A percentile compares a stretch with the other conserved stretches of the same genome.
Conservation (phyloP, 2,113 vertebrate species). For the Mola mola region DNA sequence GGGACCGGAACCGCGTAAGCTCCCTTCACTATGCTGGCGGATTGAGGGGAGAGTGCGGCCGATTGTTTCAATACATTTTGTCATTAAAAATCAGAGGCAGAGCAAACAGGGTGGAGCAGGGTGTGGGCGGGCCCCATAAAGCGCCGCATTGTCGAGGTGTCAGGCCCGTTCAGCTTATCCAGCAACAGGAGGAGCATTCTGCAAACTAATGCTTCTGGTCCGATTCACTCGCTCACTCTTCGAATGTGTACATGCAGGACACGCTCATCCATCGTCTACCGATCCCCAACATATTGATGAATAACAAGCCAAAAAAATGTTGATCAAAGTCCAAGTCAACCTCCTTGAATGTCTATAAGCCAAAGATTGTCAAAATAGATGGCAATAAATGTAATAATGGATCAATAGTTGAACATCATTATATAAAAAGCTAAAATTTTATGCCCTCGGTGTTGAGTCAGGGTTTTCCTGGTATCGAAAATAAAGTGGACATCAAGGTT, state of each 20-base stretch:
- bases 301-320: too few relatives aligned
- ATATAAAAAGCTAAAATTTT: too few relatives aligned
- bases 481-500: too few relatives aligned
- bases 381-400: too few relatives aligned
- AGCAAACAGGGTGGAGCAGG: constrained; percentile 87
- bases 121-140: constrained; percentile 82
- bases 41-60: constrained; percentile 88
- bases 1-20: constrained; percentile 92
- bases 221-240: constrained; percentile 67
- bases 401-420: too few relatives aligned
- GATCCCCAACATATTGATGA: too few relatives aligned
- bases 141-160: constrained; percentile 88
- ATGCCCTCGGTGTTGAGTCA: too few relatives aligned
- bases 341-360: too few relatives aligned
- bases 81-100: constrained; percentile 90
- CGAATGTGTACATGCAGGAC: constrained; percentile 10
- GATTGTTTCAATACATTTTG: constrained; percentile 94
- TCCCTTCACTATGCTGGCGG: constrained; percentile 87
- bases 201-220: too few relatives aligned
- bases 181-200: constrained; percentile 52
- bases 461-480: too few relatives aligned
- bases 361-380: too few relatives aligned
- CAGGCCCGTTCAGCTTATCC: constrained; percentile 88
- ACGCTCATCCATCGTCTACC: background rate
- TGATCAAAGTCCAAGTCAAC: too few relatives aligned